phyloP scores from a whole-genome alignment of 2,797 vertebrate species.

The Natrix natrix region DNA sequence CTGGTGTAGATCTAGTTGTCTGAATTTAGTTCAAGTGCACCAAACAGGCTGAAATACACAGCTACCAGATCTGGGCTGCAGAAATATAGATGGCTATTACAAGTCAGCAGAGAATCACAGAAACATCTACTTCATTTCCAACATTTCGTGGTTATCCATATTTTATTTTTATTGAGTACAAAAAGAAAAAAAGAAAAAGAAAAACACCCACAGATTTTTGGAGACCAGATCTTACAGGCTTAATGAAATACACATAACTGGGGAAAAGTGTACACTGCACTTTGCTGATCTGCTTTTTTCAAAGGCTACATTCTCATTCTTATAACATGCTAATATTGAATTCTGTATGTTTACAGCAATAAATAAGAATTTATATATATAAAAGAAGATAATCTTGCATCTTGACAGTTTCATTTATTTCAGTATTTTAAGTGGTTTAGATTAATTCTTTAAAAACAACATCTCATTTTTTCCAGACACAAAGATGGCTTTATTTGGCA shows the following conservation, averaged over 20 bases:
- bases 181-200: not conserved
- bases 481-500: not conserved
- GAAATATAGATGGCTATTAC: not conserved
- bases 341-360: not conserved
- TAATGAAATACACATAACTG: not conserved
- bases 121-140: not conserved
- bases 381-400: not conserved
- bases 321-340: conserved; percentile 1
- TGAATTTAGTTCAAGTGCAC: not conserved
- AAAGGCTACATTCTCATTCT: not conserved
- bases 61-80: not conserved
- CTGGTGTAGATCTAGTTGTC: not conserved
- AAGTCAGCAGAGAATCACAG: not conserved
- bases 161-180: not conserved
- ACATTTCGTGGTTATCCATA: not conserved
- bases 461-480: not conserved
- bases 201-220: not conserved
- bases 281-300: not conserved
- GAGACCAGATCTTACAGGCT: not conserved
- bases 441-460: not conserved
- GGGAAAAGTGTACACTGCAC: not conserved
- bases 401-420: conserved; percentile 13
- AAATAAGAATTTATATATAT: not conserved
- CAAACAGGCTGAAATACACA: not conserved
- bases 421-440: conserved; percentile 1